Conservation (phyloP, 2,113 vertebrate species). For the Bostrychus sinensis region DNA sequence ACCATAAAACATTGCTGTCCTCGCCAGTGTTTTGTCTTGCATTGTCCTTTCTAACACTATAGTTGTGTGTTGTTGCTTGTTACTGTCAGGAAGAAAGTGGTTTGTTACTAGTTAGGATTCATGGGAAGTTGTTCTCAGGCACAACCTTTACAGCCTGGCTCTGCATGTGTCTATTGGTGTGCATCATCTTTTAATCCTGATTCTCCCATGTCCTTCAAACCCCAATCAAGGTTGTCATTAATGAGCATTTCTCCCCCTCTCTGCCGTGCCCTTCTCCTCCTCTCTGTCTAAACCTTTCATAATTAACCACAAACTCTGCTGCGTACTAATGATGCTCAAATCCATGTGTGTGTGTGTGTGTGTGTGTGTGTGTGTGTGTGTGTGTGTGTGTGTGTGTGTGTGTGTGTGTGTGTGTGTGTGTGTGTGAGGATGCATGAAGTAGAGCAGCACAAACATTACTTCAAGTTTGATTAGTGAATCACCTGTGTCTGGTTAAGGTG, state of each 20-base stretch:
- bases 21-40: too few relatives aligned
- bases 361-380: background rate
- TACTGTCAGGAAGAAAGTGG: background rate
- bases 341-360: conserved; percentile 4
- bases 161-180: conserved; percentile 1
- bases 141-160: background rate
- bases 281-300: conserved; percentile 24
- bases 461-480: conserved; percentile 27
- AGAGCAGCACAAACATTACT: conserved; percentile 29
- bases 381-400: background rate
- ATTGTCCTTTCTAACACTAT: background rate
- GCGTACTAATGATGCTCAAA: conserved; percentile 44
- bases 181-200: conserved; percentile 55
- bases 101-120: background rate
- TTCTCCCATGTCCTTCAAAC: conserved; percentile 62
- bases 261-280: conserved; percentile 13
- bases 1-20: too few relatives aligned
- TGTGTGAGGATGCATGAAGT: too few relatives aligned
- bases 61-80: background rate
- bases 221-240: conserved; percentile 67
- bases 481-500: background rate
- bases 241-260: conserved; percentile 53
- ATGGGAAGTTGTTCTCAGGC: background rate
- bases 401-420: background rate
- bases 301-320: conserved; percentile 51